Evolutionary conservation across 2,888 invertebrate species (phyloP).

Genomic region (Seira sanloemensis): DNA sequence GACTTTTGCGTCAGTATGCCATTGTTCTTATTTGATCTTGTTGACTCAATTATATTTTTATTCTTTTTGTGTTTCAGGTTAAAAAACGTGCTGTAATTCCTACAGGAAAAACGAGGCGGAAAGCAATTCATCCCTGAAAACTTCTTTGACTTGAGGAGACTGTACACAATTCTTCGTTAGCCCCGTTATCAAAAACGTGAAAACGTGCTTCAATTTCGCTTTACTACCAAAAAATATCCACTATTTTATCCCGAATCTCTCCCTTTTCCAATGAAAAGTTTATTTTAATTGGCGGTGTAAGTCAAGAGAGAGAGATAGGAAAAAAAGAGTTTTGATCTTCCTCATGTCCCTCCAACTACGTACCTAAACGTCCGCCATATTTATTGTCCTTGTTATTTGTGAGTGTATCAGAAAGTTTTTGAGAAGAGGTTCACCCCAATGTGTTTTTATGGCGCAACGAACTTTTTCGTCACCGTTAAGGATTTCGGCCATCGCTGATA

Average conservation of each 20-base stretch:
- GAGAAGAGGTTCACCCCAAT: conserved; percentile 69
- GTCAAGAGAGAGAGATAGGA: too few relatives aligned
- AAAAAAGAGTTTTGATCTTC: background rate
- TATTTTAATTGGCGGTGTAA: too few relatives aligned
- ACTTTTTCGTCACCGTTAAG: conserved; percentile 71
- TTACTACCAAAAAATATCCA: background rate
- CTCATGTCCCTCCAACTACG: conserved; percentile 7
- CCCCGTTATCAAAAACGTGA: background rate
- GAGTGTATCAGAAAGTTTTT: conserved; percentile 53
- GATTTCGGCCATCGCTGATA: conserved; percentile 73
- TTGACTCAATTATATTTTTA: too few relatives aligned
- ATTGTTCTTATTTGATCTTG: too few relatives aligned
- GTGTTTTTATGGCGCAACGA: conserved; percentile 73
- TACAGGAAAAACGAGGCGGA: too few relatives aligned
- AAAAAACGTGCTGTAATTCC: too few relatives aligned
- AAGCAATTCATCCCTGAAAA: too few relatives aligned
- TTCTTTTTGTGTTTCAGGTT: too few relatives aligned
- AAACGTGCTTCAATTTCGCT: background rate
- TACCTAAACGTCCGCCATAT: conserved; percentile 46
- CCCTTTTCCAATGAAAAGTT: background rate
- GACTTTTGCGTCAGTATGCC: too few relatives aligned
- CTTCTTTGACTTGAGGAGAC: too few relatives aligned
- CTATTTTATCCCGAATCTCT: background rate
- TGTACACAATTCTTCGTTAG: background rate
- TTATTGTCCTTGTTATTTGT: conserved; percentile 55